Evolutionary conservation across 2,888 invertebrate species (phyloP).

Genomic region (Schizaphis graminum): DNA sequence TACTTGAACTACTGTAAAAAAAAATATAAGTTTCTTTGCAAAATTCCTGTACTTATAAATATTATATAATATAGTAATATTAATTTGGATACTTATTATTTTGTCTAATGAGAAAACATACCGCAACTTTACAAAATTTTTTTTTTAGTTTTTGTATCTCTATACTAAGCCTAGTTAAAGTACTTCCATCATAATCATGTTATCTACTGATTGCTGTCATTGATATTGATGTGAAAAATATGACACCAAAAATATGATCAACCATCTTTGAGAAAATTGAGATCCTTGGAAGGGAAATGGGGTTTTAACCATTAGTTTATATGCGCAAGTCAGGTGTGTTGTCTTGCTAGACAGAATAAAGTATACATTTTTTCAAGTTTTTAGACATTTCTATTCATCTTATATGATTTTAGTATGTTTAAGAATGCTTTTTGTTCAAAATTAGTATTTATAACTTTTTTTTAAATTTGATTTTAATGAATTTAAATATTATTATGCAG

Average conservation of each 20-base stretch:
- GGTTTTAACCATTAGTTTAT: neutral
- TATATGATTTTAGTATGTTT: neutral
- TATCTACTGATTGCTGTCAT: neutral
- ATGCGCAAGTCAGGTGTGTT: no score
- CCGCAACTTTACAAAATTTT: neutral
- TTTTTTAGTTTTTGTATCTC: neutral
- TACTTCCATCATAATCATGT: neutral
- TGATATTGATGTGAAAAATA: neutral
- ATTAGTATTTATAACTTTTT: neutral
- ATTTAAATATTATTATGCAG: constrained; percentile 11
- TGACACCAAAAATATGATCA: neutral
- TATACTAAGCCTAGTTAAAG: neutral
- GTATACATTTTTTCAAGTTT: neutral
- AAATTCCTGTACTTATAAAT: neutral
- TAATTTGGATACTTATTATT: neutral
- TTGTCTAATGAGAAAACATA: neutral
- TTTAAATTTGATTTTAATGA: neutral
- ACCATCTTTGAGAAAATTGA: neutral
- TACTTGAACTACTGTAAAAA: neutral
- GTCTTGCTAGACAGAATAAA: neutral
- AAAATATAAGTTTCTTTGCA: neutral
- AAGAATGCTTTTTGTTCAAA: neutral
- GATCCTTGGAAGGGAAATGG: neutral
- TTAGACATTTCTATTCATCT: neutral
- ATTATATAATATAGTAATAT: neutral